These are phyloP conservation scores for Stegana nigrithorax DNA, from an alignment of 2,888 invertebrate genomes.

Conservation along the genomic window DNA sequence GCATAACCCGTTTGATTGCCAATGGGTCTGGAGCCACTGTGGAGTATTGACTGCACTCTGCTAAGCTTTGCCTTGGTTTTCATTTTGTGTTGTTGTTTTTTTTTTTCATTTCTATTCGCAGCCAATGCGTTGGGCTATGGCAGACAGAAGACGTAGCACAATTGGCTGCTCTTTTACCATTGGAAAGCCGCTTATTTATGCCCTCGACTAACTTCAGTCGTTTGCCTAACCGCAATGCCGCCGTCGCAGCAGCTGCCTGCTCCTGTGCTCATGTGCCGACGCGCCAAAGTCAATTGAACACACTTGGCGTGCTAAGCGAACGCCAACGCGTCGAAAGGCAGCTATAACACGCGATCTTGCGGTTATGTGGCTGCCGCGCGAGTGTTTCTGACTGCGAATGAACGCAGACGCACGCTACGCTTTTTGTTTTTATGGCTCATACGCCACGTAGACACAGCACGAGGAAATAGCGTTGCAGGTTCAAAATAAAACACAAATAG, in stretches of 20 bases:
- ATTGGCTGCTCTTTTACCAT: not conserved
- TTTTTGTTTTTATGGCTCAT: conserved; percentile 18
- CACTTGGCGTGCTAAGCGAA: not conserved
- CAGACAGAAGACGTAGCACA: not conserved
- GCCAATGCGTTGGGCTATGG: not conserved
- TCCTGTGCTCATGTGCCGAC: too few species aligned
- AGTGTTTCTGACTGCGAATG: conserved; percentile 26
- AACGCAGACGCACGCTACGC: conserved; percentile 24
- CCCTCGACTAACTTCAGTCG: not conserved
- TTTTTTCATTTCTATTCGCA: conserved; percentile 2
- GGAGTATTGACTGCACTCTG: too few species aligned
- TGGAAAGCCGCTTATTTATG: not conserved
- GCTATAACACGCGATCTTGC: conserved; percentile 9
- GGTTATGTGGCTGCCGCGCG: not conserved
- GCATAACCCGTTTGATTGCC: too few species aligned
- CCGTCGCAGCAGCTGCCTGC: too few species aligned
- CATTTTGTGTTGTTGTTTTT: too few species aligned
- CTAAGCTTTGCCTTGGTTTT: too few species aligned
- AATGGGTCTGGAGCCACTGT: too few species aligned
- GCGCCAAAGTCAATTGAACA: not conserved
- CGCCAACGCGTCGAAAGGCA: too few species aligned
- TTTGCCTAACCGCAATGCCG: too few species aligned
- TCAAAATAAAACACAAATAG: too few species aligned
- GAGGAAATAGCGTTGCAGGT: not conserved
- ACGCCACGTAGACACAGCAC: conserved; percentile 11